phyloP scores from a whole-genome alignment of 2,797 vertebrate genomes.

The Fistularia commersonii region DNA sequence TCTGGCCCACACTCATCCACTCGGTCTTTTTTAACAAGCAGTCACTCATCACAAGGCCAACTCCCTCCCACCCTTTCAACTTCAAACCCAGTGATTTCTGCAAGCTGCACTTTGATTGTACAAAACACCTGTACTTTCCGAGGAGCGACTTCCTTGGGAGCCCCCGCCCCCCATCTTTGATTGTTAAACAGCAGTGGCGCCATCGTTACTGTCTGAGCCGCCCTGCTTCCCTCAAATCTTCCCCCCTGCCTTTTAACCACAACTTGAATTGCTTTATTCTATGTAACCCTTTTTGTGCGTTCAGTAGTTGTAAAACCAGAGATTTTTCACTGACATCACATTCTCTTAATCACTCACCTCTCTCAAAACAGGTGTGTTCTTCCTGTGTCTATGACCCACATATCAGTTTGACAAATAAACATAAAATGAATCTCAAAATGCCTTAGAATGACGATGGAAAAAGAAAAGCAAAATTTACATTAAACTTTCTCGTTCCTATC shows the following conservation, averaged over 20 bases:
- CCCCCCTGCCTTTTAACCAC: constrained; percentile 67
- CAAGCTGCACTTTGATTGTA: constrained; percentile 80
- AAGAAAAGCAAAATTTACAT: too few relatives aligned
- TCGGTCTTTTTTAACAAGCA: constrained; percentile 53
- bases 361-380: too few relatives aligned
- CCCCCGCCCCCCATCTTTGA: constrained; percentile 81
- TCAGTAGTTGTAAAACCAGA: constrained; percentile 41
- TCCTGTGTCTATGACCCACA: too few relatives aligned
- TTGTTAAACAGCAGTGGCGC: constrained; percentile 82
- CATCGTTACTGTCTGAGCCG: constrained; percentile 77
- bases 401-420: too few relatives aligned
- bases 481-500: too few relatives aligned
- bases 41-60: constrained; percentile 63
- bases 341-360: too few relatives aligned
- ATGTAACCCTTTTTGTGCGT: constrained; percentile 36
- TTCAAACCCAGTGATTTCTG: constrained; percentile 80
- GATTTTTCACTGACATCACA: constrained; percentile 10
- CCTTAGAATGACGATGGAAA: too few relatives aligned
- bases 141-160: constrained; percentile 79
- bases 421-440: too few relatives aligned
- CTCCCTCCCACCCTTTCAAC: constrained; percentile 71
- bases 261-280: constrained; percentile 61
- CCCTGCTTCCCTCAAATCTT: constrained; percentile 67
- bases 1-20: constrained; percentile 60
- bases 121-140: constrained; percentile 83